Evolutionary conservation across 2,797 vertebrate genomes (phyloP).

Genomic region (Emys orbicularis): DNA sequence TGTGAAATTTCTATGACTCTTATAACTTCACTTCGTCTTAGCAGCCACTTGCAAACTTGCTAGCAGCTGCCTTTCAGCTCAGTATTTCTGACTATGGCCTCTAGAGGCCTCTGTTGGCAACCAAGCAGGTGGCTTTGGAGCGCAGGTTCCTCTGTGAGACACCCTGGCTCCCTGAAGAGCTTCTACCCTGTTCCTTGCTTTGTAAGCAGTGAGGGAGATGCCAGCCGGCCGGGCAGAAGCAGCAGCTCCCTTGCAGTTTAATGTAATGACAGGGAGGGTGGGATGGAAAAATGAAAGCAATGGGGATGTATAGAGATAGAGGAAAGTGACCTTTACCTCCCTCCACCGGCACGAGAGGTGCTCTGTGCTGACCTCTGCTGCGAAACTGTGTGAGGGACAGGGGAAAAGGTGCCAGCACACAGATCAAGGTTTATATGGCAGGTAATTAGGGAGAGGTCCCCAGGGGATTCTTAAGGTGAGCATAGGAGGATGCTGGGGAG

Average conservation of each 20-base stretch:
- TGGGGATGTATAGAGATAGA: not conserved
- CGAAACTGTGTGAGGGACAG: not conserved
- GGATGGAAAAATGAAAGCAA: not conserved
- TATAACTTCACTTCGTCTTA: not conserved
- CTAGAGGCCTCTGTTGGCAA: not conserved
- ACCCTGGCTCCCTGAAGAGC: not conserved
- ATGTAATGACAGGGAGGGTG: not conserved
- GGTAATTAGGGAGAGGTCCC: rapidly evolving
- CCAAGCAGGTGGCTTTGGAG: not conserved
- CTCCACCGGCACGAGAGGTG: not conserved
- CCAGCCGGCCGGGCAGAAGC: not conserved
- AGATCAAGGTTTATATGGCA: not conserved
- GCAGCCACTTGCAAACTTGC: not conserved
- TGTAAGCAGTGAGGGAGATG: not conserved
- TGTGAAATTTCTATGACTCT: not conserved
- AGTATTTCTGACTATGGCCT: not conserved
- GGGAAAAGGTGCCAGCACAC: not conserved
- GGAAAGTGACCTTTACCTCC: not conserved
- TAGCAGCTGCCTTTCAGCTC: not conserved
- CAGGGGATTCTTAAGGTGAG: not conserved
- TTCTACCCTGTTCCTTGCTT: not conserved
- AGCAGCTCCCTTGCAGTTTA: not conserved
- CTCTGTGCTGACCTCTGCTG: not conserved
- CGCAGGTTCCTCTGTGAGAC: not conserved
- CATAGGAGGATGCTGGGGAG: not conserved